phyloP scores from a whole-genome alignment of 2,797 vertebrate genomes.

The Chromobotia macracanthus region DNA sequence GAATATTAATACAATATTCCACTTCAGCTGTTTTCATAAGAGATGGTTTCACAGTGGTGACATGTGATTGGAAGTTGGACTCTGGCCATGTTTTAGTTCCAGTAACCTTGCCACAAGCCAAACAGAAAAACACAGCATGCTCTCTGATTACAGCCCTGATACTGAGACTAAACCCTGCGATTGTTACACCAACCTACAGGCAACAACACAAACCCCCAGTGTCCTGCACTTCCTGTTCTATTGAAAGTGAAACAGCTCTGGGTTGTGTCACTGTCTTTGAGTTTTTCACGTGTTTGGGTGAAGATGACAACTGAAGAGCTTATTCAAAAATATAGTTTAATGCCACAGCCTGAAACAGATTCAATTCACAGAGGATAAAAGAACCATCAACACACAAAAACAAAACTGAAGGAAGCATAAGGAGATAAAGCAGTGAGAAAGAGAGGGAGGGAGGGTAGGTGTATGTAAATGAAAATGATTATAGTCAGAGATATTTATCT shows the following conservation, averaged over 20 bases:
- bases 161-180: slow-evolving; percentile 32
- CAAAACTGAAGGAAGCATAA: slow-evolving; percentile 17
- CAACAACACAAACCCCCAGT: slow-evolving; percentile 27
- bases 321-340: slow-evolving; percentile 1
- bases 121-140: slow-evolving; percentile 12
- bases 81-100: slow-evolving; percentile 41
- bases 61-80: slow-evolving; percentile 31
- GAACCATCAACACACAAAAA: slow-evolving; percentile 6
- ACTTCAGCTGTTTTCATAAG: neutral
- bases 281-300: neutral
- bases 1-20: neutral
- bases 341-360: neutral
- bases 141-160: slow-evolving; percentile 40
- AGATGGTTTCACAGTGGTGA: slow-evolving; percentile 19
- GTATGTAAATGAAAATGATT: slow-evolving; percentile 48
- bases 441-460: neutral
- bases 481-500: slow-evolving; percentile 43
- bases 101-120: slow-evolving; percentile 55
- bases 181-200: slow-evolving; percentile 48
- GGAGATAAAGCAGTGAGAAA: slow-evolving; percentile 13
- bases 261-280: neutral
- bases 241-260: slow-evolving; percentile 1
- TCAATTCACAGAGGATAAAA: neutral
- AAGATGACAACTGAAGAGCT: neutral
- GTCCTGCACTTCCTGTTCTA: slow-evolving; percentile 25